Evolutionary conservation across 2,113 vertebrate genomes (phyloP).

Genomic region (Polyodon spathula): DNA sequence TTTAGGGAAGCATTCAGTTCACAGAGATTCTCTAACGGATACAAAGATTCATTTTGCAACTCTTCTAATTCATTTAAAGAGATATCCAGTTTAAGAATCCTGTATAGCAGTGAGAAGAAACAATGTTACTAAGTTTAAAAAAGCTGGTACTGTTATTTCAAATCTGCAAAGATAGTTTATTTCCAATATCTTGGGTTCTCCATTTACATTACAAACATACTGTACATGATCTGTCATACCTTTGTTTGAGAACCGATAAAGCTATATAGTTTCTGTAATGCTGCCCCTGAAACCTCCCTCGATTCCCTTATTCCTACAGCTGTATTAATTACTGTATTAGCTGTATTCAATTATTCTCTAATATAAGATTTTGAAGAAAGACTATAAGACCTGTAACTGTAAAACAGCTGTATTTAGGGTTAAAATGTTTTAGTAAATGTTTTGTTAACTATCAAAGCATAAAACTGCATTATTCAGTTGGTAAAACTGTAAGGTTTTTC

Average conservation of each 20-base stretch:
- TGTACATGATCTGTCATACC: background rate
- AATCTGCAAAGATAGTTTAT: too few species aligned
- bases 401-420: too few species aligned
- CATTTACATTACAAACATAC: background rate
- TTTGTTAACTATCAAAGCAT: too few species aligned
- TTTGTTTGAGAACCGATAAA: background rate
- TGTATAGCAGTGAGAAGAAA: slow-evolving; percentile 24
- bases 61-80: slow-evolving; percentile 36
- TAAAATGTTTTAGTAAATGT: too few species aligned
- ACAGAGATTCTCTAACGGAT: slow-evolving; percentile 19
- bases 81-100: slow-evolving; percentile 32
- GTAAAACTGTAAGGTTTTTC: too few species aligned
- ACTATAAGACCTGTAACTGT: too few species aligned
- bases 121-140: background rate
- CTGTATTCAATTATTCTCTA: too few species aligned
- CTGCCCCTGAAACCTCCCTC: background rate
- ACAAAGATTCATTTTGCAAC: slow-evolving; percentile 22
- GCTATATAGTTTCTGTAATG: background rate
- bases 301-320: background rate
- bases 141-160: background rate
- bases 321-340: too few species aligned
- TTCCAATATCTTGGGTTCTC: background rate
- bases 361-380: too few species aligned
- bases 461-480: too few species aligned
- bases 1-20: slow-evolving; percentile 9